These are phyloP conservation scores for Myotis yumanensis DNA, from an alignment of 2,113 vertebrate species.

Conservation along the genomic window DNA sequence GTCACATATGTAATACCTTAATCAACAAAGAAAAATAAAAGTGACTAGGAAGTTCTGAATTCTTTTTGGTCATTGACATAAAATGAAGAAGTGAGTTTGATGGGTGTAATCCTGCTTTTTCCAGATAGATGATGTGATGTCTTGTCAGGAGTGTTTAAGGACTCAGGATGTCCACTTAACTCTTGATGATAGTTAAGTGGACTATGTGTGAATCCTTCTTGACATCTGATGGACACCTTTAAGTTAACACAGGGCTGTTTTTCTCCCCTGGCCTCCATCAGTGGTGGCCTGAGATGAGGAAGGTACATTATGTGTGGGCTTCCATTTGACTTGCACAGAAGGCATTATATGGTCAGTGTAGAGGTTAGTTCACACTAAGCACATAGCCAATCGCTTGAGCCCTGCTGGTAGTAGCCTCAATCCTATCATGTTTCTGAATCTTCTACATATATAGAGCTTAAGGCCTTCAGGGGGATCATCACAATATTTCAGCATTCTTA, in stretches of 20 bases:
- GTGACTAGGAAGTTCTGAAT: background rate
- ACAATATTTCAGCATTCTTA: background rate
- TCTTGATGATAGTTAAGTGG: background rate
- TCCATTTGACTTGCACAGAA: background rate
- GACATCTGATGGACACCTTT: background rate
- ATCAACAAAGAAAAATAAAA: background rate
- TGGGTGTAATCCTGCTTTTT: background rate
- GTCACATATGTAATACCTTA: too few relatives aligned
- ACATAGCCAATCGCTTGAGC: background rate
- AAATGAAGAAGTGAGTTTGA: background rate
- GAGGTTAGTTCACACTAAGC: background rate
- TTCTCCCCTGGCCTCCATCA: background rate
- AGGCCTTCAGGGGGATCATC: background rate
- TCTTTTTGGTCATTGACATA: background rate
- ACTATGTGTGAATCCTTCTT: background rate
- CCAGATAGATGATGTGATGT: background rate
- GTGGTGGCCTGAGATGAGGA: background rate
- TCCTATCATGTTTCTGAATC: background rate
- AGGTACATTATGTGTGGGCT: fast-evolving
- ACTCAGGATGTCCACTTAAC: background rate
- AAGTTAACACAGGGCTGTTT: background rate
- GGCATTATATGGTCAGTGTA: background rate
- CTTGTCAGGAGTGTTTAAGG: background rate
- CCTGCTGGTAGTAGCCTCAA: background rate
- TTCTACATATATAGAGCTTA: background rate